Conservation (phyloP, 2,888 invertebrate species). For the Tethea ocularis region DNA sequence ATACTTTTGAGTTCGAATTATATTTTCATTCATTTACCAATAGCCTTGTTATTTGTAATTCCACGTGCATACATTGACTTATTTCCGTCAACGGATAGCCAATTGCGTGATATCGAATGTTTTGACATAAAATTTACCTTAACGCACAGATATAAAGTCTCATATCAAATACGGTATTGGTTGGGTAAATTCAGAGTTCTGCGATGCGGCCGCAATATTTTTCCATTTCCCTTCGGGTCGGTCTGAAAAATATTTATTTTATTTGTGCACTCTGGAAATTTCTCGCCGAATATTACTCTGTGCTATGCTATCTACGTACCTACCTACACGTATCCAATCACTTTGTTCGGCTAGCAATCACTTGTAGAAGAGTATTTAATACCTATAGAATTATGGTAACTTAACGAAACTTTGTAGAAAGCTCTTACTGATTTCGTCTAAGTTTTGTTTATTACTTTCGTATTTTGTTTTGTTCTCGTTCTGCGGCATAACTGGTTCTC, state of each 20-base stretch:
- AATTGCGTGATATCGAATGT: slow-evolving; percentile 35
- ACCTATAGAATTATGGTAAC: not conserved
- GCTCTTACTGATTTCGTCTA: not conserved
- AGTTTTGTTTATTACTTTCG: not conserved
- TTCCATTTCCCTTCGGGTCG: slow-evolving; percentile 40
- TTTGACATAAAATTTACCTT: slow-evolving; percentile 23
- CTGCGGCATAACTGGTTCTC: too few relatives aligned
- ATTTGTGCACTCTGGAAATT: slow-evolving; percentile 18
- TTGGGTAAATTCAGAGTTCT: slow-evolving; percentile 39
- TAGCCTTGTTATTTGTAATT: slow-evolving; percentile 37
- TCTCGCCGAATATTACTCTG: not conserved
- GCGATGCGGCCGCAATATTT: slow-evolving; percentile 48
- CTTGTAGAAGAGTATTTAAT: too few relatives aligned
- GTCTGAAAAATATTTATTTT: slow-evolving; percentile 34
- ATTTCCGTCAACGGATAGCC: slow-evolving; percentile 49
- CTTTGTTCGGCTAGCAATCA: not conserved
- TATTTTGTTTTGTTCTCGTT: too few relatives aligned
- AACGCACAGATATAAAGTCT: slow-evolving; percentile 17
- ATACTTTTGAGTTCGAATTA: too few relatives aligned
- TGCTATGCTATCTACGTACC: not conserved
- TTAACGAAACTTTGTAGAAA: not conserved
- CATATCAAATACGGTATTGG: slow-evolving; percentile 37
- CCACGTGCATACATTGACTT: slow-evolving; percentile 42
- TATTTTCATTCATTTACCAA: slow-evolving; percentile 26
- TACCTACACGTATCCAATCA: not conserved